Base-by-base conservation (phyloP, 2,113 vertebrate genomes). In the Emberiza fucata region DNA sequence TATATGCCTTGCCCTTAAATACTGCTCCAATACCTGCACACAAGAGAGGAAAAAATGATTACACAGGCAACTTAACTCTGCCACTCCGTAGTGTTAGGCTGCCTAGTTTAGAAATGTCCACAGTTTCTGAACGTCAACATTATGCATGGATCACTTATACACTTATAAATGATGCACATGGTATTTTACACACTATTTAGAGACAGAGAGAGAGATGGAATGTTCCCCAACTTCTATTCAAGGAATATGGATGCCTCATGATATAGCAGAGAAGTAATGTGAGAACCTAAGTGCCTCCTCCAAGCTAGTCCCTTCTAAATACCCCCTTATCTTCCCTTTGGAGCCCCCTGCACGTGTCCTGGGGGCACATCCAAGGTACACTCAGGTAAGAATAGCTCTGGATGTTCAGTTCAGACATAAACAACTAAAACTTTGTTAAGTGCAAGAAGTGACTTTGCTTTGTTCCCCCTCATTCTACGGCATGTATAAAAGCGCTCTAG, bases 181-280 rank as follows among this genome's bases (percentile, higher is more conserved):
- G 80, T 90, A 92, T 92, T 93, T 92, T 95, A 96, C 91, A 95
- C 77, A 96, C 94, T 95, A 96, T 96, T 95, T 96, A 96, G 95
- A 95, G 96, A 84, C 37, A 91, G 94, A 94, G 84, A 65, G 93
- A 84, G 94, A 96, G 37, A 86, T 96, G 82, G 95, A 96, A 95
- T 97, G 96, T 96, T 95, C 95, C 9, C 61, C 88, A 93, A 96
- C 82, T 93, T 95, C 95, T 96, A 97, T 96, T 90, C 93, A 96
- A 96, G 94, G 96, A 95, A 88, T 90, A 97, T 27, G 72, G 82
- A 96, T 94, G 93, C 92, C 94, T 96, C 93, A 96, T 6, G 88
- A 96, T 96, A 96, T 90, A 96, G 95, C 79, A 86, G 56, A 83
- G 88, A 84, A 44, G 94, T 96, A 94, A 95, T 7, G 29, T 95